These are phyloP conservation scores for Podarcis lilfordi DNA, from an alignment of 2,797 vertebrate genomes.

Conservation along the genomic window DNA sequence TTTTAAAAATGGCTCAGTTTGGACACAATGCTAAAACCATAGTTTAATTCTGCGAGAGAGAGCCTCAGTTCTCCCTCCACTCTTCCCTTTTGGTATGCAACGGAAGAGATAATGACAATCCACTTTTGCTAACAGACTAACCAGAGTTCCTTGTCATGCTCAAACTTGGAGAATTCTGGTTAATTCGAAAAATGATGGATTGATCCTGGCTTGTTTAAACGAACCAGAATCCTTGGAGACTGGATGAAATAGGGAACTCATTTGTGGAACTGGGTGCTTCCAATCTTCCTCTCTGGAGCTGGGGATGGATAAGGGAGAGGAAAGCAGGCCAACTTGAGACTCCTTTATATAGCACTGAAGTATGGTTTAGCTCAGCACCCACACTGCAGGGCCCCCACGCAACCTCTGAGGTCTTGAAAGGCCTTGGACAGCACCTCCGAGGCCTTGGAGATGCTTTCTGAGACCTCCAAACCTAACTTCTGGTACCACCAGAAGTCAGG, in stretches of 20 bases:
- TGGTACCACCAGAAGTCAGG: too few relatives aligned
- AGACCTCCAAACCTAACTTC: too few relatives aligned
- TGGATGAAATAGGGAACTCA: background rate
- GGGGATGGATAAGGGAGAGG: background rate
- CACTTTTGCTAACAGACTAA: background rate
- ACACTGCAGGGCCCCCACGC: too few relatives aligned
- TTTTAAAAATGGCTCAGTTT: background rate
- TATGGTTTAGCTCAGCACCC: too few relatives aligned
- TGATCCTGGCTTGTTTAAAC: background rate
- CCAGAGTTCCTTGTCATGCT: too few relatives aligned
- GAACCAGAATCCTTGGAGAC: background rate
- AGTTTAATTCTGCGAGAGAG: background rate
- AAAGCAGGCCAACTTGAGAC: background rate
- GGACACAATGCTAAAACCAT: background rate
- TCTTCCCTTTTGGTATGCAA: background rate
- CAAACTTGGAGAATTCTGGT: background rate
- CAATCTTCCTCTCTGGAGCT: background rate
- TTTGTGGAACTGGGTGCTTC: background rate
- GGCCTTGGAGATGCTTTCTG: too few relatives aligned
- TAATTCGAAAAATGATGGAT: background rate
- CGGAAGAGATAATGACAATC: too few relatives aligned
- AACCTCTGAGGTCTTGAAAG: too few relatives aligned
- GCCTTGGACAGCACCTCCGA: too few relatives aligned
- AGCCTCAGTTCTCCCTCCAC: background rate
- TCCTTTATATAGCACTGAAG: background rate